Conservation (phyloP, 2,888 invertebrate species). For the Gerris lacustris region DNA sequence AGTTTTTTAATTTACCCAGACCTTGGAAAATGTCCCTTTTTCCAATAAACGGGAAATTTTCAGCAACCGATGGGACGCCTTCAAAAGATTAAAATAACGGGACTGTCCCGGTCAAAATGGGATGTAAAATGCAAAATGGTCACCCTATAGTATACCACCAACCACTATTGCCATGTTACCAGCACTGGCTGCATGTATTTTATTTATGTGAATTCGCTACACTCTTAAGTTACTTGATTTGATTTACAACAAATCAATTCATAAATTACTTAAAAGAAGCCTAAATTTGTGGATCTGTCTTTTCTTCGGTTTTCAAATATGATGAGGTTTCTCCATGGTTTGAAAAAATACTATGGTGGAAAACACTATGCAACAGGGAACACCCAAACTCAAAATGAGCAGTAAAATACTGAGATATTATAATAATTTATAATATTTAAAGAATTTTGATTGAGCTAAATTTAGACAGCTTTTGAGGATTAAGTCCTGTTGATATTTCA, state of each 20-base stretch:
- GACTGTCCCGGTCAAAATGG: too few species aligned
- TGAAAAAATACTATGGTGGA: constrained; percentile 65
- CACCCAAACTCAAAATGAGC: constrained; percentile 81
- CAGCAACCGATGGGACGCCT: too few species aligned
- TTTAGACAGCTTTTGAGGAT: constrained; percentile 75
- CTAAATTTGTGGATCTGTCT: constrained; percentile 63
- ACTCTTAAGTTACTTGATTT: constrained; percentile 75
- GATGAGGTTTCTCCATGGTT: constrained; percentile 67
- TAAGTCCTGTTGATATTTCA: constrained; percentile 73
- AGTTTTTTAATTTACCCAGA: too few species aligned
- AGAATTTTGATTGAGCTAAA: constrained; percentile 88
- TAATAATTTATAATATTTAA: too few species aligned
- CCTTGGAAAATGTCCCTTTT: too few species aligned
- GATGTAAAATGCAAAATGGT: too few species aligned
- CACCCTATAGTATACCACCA: too few species aligned
- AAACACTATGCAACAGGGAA: constrained; percentile 50
- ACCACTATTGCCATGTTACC: constrained; percentile 66
- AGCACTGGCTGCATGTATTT: constrained; percentile 84
- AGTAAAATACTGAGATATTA: too few species aligned
- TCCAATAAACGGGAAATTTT: too few species aligned
- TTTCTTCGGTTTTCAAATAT: constrained; percentile 76
- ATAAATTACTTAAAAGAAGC: constrained; percentile 61
- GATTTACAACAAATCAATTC: constrained; percentile 63
- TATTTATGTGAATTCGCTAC: constrained; percentile 94
- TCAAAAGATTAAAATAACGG: too few species aligned